Evolutionary conservation across 2,888 invertebrate species (phyloP).

Genomic region (Dynastes tityus): DNA sequence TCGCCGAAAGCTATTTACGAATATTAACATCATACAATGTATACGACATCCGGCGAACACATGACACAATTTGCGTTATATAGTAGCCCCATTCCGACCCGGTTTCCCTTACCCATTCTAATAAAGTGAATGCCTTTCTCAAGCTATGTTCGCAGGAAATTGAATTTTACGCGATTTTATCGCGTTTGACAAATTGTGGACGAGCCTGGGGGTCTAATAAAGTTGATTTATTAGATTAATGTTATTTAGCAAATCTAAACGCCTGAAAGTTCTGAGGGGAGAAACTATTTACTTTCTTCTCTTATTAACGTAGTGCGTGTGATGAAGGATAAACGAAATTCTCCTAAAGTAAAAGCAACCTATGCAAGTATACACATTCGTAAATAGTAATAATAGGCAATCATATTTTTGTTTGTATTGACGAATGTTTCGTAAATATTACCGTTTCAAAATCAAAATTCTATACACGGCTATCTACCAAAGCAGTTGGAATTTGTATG

Average conservation of each 20-base stretch:
- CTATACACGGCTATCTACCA: too few species aligned
- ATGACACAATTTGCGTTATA: conserved; percentile 8
- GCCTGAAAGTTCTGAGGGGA: background rate
- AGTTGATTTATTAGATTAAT: background rate
- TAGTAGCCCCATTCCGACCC: background rate
- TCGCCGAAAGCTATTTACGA: background rate
- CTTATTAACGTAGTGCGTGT: too few species aligned
- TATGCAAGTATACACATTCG: too few species aligned
- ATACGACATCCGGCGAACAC: background rate
- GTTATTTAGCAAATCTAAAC: background rate
- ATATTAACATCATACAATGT: conserved; percentile 8
- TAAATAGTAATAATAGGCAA: too few species aligned
- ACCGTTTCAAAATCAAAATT: too few species aligned
- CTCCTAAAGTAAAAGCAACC: too few species aligned
- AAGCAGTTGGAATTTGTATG: too few species aligned
- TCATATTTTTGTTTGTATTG: too few species aligned
- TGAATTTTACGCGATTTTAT: conserved; percentile 14
- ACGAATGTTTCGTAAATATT: too few species aligned
- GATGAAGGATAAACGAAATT: too few species aligned
- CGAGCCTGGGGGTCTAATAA: background rate
- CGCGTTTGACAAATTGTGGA: background rate
- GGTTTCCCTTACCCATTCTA: background rate
- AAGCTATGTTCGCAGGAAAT: background rate
- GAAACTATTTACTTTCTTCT: background rate
- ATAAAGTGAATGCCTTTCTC: conserved; percentile 23